Evolutionary conservation across 1,140 invertebrate genomes (phyloP), one percentile per base, ranked within the genome.

Genomic region (Lethrus apterus): DNA sequence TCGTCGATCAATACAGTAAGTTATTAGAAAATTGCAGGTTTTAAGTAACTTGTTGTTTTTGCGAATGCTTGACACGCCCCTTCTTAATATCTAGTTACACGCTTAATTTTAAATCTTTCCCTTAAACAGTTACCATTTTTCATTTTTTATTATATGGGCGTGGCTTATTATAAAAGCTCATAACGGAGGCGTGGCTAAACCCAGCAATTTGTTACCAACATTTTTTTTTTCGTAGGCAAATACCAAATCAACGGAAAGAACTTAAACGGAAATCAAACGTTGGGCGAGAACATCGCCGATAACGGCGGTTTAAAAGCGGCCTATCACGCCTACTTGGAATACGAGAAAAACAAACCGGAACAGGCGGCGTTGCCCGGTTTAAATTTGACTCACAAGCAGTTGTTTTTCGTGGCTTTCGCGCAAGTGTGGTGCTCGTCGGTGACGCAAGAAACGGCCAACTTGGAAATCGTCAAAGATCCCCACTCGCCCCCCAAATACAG

Each of bases 291-390:
- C 60, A 93, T 96, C 44, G 91, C 91, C 1, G 92, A 96, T 60
- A 95, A 95, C 69, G 92, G 91, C 3, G 92, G 91, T 0, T 67
- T 96, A 0, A 90, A 93, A 61, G 90, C 90, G 1, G 87, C 91
- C 0, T 94, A 83, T 66, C 81, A 91, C 70, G 92, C 91, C 2
- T 96, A 93, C 59, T 53, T 84, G 26, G 50, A 56, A 17, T 48
- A 58, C 10, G 60, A 54, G 48, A 54, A 59, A 30, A 46, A 48
- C 15, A 48, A 59, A 48, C 46, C 58, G 0, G 58, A 65, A 41
- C 76, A 81, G 35, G 59, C 75, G 18, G 72, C 78, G 8, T 69
- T 93, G 13, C 90, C 92, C 0, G 91, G 89, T 3, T 65, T 94
- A 2, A 80, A 85, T 56, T 69, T 89, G 21, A 89, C 83, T 1